Evolutionary conservation across 2,113 vertebrate genomes (phyloP).

Genomic region (Oriolus oriolus): DNA sequence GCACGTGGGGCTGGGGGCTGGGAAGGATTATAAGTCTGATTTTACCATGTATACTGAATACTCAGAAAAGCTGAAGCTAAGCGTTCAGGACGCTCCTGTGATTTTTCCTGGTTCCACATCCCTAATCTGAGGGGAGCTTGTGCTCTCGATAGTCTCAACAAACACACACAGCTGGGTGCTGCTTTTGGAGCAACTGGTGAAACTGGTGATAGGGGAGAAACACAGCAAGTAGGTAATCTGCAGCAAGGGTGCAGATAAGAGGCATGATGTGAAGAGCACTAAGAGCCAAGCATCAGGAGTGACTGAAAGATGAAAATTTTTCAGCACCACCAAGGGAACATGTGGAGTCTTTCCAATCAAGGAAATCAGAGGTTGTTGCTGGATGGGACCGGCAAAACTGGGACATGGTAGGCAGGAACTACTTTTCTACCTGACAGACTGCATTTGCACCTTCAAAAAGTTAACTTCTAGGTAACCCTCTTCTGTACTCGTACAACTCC

Average conservation of each 20-base stretch:
- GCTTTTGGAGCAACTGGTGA: neutral
- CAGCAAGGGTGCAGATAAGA: neutral
- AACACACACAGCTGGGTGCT: neutral
- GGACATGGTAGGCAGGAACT: neutral
- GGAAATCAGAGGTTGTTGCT: neutral
- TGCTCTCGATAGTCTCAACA: neutral
- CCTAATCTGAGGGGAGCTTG: neutral
- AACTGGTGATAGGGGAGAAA: neutral
- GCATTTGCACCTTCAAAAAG: neutral
- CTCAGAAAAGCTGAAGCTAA: neutral
- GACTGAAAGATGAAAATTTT: neutral
- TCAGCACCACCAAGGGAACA: neutral
- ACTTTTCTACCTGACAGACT: neutral
- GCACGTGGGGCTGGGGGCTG: rapidly evolving
- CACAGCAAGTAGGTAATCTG: neutral
- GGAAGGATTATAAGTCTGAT: neutral
- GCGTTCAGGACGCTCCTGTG: neutral
- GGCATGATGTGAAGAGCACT: neutral
- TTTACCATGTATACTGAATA: neutral
- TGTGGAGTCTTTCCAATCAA: neutral
- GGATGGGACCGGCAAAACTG: neutral
- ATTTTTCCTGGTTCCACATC: neutral
- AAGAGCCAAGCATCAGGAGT: neutral
- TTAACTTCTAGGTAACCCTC: neutral
- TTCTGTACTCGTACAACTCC: neutral